Conservation (phyloP, 1,140 invertebrate genomes). For the Solen grandis region DNA sequence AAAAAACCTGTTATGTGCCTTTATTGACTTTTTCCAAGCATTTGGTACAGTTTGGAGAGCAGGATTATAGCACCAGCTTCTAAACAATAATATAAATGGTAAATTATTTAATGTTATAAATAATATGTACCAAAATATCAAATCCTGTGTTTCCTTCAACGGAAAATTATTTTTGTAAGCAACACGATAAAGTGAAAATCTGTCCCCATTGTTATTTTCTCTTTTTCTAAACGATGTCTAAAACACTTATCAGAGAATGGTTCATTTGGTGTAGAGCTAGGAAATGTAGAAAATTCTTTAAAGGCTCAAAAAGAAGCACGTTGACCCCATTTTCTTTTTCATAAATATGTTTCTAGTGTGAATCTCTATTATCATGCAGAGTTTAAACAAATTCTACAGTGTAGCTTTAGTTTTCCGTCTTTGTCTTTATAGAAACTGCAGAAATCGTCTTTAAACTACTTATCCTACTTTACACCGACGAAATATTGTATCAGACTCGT, state of each 20-base stretch:
- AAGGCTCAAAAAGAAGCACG: too few species aligned
- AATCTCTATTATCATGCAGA: too few species aligned
- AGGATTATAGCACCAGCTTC: neutral
- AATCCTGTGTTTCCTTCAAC: neutral
- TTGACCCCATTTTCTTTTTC: too few species aligned
- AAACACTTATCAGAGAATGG: neutral
- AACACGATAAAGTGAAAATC: neutral
- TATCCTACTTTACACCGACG: too few species aligned
- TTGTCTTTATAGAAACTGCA: too few species aligned
- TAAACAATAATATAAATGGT: neutral
- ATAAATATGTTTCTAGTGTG: too few species aligned
- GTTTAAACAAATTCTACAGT: too few species aligned
- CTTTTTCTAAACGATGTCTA: neutral
- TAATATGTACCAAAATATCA: neutral
- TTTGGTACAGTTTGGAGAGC: neutral
- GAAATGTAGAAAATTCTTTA: too few species aligned
- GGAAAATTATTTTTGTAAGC: neutral
- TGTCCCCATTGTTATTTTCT: neutral
- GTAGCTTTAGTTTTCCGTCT: too few species aligned
- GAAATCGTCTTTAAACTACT: too few species aligned
- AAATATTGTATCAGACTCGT: too few species aligned
- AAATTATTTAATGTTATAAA: neutral
- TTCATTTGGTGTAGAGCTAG: neutral
- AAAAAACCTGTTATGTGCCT: neutral
- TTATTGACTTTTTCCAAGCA: neutral